Evolutionary conservation across 1,140 invertebrate genomes (phyloP), one percentile per base, ranked within the genome.

Genomic region (Phymorhynchus buccinoides): DNA sequence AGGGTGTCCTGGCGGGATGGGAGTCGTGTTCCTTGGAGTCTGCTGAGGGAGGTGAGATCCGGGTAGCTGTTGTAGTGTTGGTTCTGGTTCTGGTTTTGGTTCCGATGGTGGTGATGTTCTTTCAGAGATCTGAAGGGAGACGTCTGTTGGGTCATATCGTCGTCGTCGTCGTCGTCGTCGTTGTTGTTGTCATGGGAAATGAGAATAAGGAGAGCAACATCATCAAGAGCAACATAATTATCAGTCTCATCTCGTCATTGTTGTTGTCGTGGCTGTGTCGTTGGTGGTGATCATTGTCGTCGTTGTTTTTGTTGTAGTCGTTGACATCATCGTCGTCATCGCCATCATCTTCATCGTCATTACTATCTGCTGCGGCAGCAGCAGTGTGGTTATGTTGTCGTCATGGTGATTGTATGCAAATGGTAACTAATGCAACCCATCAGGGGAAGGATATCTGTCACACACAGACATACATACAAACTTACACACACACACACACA

Each of bases 61-160:
- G 30, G 80, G 56, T 68, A 62, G 37, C 56, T 81, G 56, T 39
- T 66, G 48, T 68, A n/a, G n/a, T n/a, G n/a, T n/a, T n/a, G n/a
- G n/a, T n/a, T n/a, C n/a, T n/a, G n/a, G n/a, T n/a, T n/a, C n/a
- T n/a, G n/a, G n/a, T n/a, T n/a, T n/a, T n/a, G n/a, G n/a, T n/a
- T n/a, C n/a, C n/a, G n/a, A n/a, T n/a, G 80, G 22, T 68, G 56
- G 48, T 16, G 7, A 18, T 66, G 37, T 6, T 41, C 80, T 4
- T 56, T 14, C 80, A 52, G 48, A 2, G 37, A 56, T 39, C 35
- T n/a, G 42, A 81, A 41, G 37, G 14, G 56, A 12, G 39, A 18
- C 44, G 32, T 62, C 56, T 62, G 56, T 62, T 14, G 56, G 56
- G 7, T 3, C 16, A 22, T 3, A 22, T 3, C 56, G 27, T 3